Conservation (phyloP, 2,888 invertebrate genomes). For the Rhagonycha fulva region DNA sequence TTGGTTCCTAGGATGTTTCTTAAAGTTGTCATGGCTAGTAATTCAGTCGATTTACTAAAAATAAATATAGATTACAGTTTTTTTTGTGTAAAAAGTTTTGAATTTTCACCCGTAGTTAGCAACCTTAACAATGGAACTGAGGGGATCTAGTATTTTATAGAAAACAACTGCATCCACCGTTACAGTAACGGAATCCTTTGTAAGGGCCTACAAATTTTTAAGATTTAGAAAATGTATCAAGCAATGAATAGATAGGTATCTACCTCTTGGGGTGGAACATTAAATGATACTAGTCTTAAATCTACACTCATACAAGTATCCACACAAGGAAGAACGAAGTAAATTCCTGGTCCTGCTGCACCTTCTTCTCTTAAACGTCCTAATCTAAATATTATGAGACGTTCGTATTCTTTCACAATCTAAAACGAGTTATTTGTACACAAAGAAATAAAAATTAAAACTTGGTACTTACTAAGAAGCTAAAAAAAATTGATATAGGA, state of each 20-base stretch:
- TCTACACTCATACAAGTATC: conserved; percentile 93
- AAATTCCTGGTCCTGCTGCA: conserved; percentile 83
- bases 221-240: too few species aligned
- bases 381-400: conserved; percentile 87
- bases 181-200: conserved; percentile 92
- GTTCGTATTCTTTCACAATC: conserved; percentile 86
- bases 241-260: too few species aligned
- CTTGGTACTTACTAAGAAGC: conserved; percentile 67
- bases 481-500: conserved; percentile 76
- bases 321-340: conserved; percentile 93
- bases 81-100: not conserved
- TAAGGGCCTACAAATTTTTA: too few species aligned
- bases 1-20: conserved; percentile 91
- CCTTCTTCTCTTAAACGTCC: conserved; percentile 78
- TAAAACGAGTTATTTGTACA: conserved; percentile 43
- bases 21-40: conserved; percentile 82
- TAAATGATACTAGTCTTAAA: conserved; percentile 90
- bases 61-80: conserved; percentile 4
- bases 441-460: not conserved
- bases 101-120: conserved; percentile 70
- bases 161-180: conserved; percentile 91
- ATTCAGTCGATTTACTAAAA: conserved; percentile 76
- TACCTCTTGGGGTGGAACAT: conserved; percentile 96
- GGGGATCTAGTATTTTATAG: conserved; percentile 78
- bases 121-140: conserved; percentile 75